Evolutionary conservation across 2,113 vertebrate genomes (phyloP).

Genomic region (Australoheros scitulus): DNA sequence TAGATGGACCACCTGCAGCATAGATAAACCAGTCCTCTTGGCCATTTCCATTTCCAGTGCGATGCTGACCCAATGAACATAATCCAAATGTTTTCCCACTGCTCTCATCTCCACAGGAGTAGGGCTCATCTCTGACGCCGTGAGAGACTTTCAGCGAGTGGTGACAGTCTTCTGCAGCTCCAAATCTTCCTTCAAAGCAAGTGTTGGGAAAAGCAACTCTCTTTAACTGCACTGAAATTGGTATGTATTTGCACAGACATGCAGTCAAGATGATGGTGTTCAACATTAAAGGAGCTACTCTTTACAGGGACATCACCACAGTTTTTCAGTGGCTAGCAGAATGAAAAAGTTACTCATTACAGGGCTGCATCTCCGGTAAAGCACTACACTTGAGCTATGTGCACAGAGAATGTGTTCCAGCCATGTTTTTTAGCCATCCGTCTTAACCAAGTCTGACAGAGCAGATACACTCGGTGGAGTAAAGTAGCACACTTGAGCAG

Average conservation of each 20-base stretch:
- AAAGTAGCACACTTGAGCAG: not conserved
- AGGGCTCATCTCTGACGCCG: conserved; percentile 1
- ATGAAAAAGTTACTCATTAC: conserved; percentile 6
- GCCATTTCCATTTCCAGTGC: conserved; percentile 31
- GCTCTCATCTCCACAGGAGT: conserved; percentile 2
- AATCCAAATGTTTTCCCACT: conserved; percentile 30
- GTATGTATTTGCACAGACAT: not conserved
- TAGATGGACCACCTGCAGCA: conserved; percentile 9
- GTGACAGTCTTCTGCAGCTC: not conserved
- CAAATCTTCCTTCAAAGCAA: conserved; percentile 1
- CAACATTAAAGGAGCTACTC: conserved; percentile 1
- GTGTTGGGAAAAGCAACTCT: conserved; percentile 2
- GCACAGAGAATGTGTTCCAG: not conserved
- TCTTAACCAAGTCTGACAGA: not conserved
- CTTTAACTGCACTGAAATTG: not conserved
- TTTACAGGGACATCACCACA: not conserved
- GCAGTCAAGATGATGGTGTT: not conserved
- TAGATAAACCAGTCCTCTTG: conserved; percentile 4
- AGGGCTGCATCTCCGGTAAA: not conserved
- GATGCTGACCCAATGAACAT: conserved; percentile 18
- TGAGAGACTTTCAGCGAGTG: conserved; percentile 8
- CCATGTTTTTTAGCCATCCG: not conserved
- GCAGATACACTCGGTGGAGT: not conserved
- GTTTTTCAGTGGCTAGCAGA: not conserved
- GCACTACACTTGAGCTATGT: not conserved